A percentile compares a stretch with the other conserved stretches of the same genome.
phyloP scores from a whole-genome alignment of 2,797 vertebrate species.

The Parambassis ranga region DNA sequence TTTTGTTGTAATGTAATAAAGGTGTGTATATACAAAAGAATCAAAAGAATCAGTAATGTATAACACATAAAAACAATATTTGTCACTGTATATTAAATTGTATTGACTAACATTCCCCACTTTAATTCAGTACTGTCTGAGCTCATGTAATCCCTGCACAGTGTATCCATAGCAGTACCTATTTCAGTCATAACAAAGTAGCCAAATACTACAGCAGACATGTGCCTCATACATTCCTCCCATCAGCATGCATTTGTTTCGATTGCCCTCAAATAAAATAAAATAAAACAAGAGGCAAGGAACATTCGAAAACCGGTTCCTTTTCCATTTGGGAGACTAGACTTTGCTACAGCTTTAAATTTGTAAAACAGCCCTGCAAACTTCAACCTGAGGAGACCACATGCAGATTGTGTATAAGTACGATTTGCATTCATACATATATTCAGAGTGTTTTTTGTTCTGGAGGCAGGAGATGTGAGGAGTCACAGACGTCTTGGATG shows the following conservation, averaged over 20 bases:
- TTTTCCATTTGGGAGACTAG: conserved; percentile 64
- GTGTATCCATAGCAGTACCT: conserved; percentile 54
- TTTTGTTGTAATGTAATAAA: too few relatives aligned
- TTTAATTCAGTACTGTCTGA: conserved; percentile 21
- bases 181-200: conserved; percentile 38
- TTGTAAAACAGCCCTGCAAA: conserved; percentile 52
- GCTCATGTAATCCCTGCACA: conserved; percentile 30
- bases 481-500: conserved; percentile 31
- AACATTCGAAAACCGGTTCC: conserved; percentile 24
- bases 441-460: conserved; percentile 52
- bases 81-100: too few relatives aligned
- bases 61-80: too few relatives aligned
- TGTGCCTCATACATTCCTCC: conserved; percentile 58
- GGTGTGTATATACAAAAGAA: too few relatives aligned
- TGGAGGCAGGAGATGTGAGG: conserved; percentile 11
- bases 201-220: conserved; percentile 51
- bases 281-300: conserved; percentile 43
- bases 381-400: conserved; percentile 29
- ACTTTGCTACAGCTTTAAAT: conserved; percentile 84
- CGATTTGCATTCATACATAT: too few relatives aligned
- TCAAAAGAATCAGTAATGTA: too few relatives aligned
- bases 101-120: too few relatives aligned
- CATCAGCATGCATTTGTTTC: conserved; percentile 62
- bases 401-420: conserved; percentile 5
- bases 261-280: conserved; percentile 49